Base-by-base conservation (phyloP, 2,888 invertebrate genomes). In the Synanthedon formicaeformis region DNA sequence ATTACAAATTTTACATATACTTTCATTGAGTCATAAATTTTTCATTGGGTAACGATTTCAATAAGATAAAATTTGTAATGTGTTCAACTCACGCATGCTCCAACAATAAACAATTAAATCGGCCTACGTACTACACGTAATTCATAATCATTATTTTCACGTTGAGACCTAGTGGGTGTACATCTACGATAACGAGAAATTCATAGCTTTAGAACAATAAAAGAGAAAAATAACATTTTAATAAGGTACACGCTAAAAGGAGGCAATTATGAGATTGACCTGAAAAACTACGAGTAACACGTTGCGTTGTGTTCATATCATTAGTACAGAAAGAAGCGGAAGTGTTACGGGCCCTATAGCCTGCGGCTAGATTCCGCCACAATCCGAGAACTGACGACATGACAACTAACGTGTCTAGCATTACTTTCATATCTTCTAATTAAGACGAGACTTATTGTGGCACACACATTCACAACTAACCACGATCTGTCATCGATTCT, bases 91-190 rank as follows among this genome's bases (percentile, higher is more conserved):
- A 34, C 34, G 34, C 34, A 34, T 34, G 34, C 34, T 45, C 45
- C 45, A 45, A 45, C 45, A 45, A 45, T 45, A 45, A 45, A n/a
- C 45, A 45, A 45, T 45, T 13, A 45, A n/a, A n/a, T 13, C 45
- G 13, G 8, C 45, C 45, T 45, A 45, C 45, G 45, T 6, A n/a
- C 45, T 45, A 45, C 45, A 14, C 45, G 45, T 45, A 45, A 72
- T 73, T 72, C 73, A 75, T 78, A 81, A 82, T 82, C 84, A 85
- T 83, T 84, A 84, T 49, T 78, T 74, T 58, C 65, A 34, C 10
- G 34, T 34, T 34, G 34, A 6, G 34, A 45, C 12, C 45, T 45
- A 45, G 14, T 79, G 62, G 67, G 81, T 82, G 73, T 82, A 81
- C 66, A 81, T 69, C 56, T 67, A 66, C 73, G 76, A 73, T 76